Base-by-base conservation (phyloP, 2,797 vertebrate species). In the Molossus molossus region DNA sequence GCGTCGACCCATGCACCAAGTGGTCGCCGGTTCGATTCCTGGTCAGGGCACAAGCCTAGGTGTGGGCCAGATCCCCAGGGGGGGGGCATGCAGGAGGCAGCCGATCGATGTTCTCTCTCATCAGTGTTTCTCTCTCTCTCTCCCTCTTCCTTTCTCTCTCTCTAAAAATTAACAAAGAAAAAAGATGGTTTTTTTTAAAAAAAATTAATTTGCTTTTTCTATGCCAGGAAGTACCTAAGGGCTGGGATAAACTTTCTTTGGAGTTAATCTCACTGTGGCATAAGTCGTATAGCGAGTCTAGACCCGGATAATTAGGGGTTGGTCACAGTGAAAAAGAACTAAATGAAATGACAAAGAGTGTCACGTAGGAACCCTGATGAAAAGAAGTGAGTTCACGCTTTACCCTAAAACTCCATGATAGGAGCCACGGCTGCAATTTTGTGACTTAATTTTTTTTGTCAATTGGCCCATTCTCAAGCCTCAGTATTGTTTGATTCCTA, bases 181-280 rank as follows among this genome's bases (percentile, higher is more conserved):
- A 45, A 45, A 45, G 6, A 45, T 33, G 33, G 6, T 45, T 45
- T 45, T 45, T 3, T 45, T 3, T 3, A 45, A 33, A 33, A 33
- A 86, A 88, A 33, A 70, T 85, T 29, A 40, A 62, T 29, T 58
- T 92, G 57, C 23, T 57, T 55, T 67, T 73, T 81, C 40, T 88
- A 1, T 58, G 37, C 77, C 58, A 90, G 37, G 40, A 89, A 79
- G 58, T 6, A 33, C 50, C 45, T 21, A 23, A 67, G 20, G 29
- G 76, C 33, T 67, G 29, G 12, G 5, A 9, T 20, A 50, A 50
- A 57, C 12, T 79, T 65, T 83, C 95, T 60, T 20, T 58, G 50
- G 15, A 20, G 12, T 87, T 76, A 11, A 72, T 15, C 40, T 21
- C 33, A 50, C 40, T 40, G 48, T 72, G 33, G 33, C 4, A 0